Evolutionary conservation across 2,113 vertebrate species (phyloP), one percentile per base, ranked within the genome.

Genomic region (Oryzias celebensis): DNA sequence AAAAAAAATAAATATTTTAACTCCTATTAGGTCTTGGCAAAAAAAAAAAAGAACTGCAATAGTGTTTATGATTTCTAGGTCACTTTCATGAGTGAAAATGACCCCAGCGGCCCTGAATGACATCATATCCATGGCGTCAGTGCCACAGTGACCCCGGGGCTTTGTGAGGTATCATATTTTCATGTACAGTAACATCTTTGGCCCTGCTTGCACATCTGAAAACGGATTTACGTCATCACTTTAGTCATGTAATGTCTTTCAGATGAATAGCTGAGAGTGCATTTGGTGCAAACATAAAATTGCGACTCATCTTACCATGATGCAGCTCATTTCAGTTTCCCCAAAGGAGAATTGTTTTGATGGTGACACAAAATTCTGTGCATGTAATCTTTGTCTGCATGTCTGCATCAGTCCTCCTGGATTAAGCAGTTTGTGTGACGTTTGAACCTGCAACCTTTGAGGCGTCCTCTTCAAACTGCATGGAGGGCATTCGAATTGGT

Each of bases 271-370:
- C 28, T 60, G 4, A 56, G 28, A 58, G 16, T 13, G 20, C 50
- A 28, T 17, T 28, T 43, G 55, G 46, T 1, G 36, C 47, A 67
- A 58, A 36, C 52, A 42, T 55, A 66, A 46, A 23, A 8, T 52
- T 48, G 60, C 18, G 47, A 47, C 36, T 68, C 66, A 42, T 45
- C 23, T 65, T 71, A 51, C 52, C 8, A 14, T 53, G 8, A 20
- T 4, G 65, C 47, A 4, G 41, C 45, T 72, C 36, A 28, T 36
- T 64, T 60, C 3, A 15, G 48, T 62, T 68, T 52, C 71, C 24
- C 42, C 52, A 65, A 16, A 69, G 41, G 14, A 59, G 20, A 51
- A 3, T 15, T 55, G 20, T 22, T 56, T 47, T 52, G 2, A 31
- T 50, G 18, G 22, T 58, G 5, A 20, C 18, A 26, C 45, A 24